Base-by-base conservation (phyloP, 2,888 invertebrate genomes). In the Macrosiphum euphorbiae region DNA sequence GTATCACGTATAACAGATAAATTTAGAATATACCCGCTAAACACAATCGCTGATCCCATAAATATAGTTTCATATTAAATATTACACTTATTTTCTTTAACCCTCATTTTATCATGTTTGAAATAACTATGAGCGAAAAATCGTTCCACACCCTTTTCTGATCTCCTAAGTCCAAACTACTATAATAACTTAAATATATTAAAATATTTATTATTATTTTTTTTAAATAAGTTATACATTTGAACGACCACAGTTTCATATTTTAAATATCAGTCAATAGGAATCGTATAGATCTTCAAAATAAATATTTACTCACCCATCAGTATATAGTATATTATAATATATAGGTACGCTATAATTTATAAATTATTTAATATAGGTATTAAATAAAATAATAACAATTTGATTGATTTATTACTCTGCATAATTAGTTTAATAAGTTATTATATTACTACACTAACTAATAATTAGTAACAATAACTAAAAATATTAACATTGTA, bases 61-160 rank as follows among this genome's bases (percentile, higher is more conserved):
- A 92, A 92, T 87, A 87, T 92, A 86, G 86, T 92, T 92, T 92
- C 87, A 87, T 92, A 87, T 87, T 92, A 92, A 87, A 87, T 87
- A 87, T 92, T 61, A 87, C 92, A 87, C 35, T 92, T 92, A 11
- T 86, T 92, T 87, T 87, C 50, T 92, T 92, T 87, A 87, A 67
- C 1, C 28, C 28, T 28, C 50, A 61, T 87, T 92, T 92, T 92
- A 92, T 92, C 35, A 26, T 28, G 50, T 24, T 47, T 35, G 24
- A 11, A 86, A 85, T 47, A 58, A 86, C 85, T 85, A 52, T 84
- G 52, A 13, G 58, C 41, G n/a, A 44, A 91, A 52, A 86, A 87
- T 92, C 26, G 92, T 86, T 92, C 50, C 61, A 61, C 92, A 52
- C 61, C 61, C 61, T 47, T 61, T 92, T 35, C 8, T 61, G 58